phyloP scores from a whole-genome alignment of 1,140 invertebrate genomes.

The Penaeus indicus region DNA sequence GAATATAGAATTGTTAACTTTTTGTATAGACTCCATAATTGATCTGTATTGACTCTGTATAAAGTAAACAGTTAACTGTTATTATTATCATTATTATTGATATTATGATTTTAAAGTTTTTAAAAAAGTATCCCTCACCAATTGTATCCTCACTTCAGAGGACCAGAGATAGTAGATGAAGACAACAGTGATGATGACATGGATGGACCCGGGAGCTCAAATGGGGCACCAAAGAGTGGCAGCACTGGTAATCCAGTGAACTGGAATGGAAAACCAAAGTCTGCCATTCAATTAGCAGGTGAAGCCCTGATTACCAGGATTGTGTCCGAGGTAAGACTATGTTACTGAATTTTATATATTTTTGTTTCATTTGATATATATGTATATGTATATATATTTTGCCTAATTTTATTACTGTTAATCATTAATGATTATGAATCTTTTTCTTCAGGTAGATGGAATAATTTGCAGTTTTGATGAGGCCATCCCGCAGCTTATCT shows the following conservation, averaged over 20 bases:
- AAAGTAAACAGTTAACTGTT: too few species aligned
- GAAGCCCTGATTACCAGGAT: conserved; percentile 69
- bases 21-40: too few species aligned
- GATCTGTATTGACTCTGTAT: too few species aligned
- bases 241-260: conserved; percentile 55
- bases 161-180: neutral
- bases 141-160: neutral
- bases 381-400: neutral
- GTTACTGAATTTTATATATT: conserved; percentile 48
- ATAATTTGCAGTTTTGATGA: conserved; percentile 70
- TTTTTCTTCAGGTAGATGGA: conserved; percentile 68
- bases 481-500: conserved; percentile 72
- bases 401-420: neutral
- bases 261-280: conserved; percentile 69
- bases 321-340: conserved; percentile 69
- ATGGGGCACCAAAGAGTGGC: neutral
- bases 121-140: neutral
- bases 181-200: conserved; percentile 35
- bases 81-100: too few species aligned
- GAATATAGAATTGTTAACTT: too few species aligned
- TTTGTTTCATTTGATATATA: neutral
- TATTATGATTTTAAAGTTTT: too few species aligned
- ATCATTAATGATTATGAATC: neutral
- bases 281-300: conserved; percentile 69
- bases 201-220: conserved; percentile 25